These are phyloP conservation scores for Brachionus asplanchnoidis DNA, from an alignment of 1,140 invertebrate species.

Conservation along the genomic window DNA sequence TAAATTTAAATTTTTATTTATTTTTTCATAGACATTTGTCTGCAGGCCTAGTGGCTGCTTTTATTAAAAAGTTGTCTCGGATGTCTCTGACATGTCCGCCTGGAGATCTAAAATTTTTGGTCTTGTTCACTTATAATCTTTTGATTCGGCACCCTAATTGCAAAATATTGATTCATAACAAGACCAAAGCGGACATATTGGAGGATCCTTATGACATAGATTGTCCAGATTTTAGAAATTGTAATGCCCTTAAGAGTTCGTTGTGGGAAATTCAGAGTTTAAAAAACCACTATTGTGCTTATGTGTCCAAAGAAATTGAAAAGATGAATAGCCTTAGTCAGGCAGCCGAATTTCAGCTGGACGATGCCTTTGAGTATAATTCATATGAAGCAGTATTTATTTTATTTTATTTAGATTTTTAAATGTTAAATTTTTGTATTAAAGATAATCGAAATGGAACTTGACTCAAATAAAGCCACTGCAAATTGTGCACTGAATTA, in stretches of 20 bases:
- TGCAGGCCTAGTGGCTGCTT: constrained; percentile 81
- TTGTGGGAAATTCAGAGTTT: constrained; percentile 70
- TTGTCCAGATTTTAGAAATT: constrained; percentile 71
- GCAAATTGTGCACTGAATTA: constrained; percentile 26
- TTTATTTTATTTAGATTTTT: neutral
- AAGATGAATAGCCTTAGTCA: neutral
- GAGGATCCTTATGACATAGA: constrained; percentile 75
- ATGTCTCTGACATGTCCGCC: constrained; percentile 74
- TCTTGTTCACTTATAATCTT: constrained; percentile 79
- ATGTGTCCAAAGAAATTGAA: constrained; percentile 36
- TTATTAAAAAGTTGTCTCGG: constrained; percentile 79
- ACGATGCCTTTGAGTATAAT: constrained; percentile 39
- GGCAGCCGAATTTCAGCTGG: neutral
- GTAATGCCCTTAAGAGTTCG: constrained; percentile 75
- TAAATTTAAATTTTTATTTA: constrained; percentile 45
- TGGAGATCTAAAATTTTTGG: constrained; percentile 70
- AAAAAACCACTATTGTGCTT: constrained; percentile 6
- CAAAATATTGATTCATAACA: constrained; percentile 67
- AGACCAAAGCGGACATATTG: constrained; percentile 44
- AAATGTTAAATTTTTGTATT: neutral
- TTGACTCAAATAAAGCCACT: constrained; percentile 22
- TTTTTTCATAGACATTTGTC: constrained; percentile 74
- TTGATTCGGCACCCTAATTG: constrained; percentile 78
- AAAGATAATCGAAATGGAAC: neutral
- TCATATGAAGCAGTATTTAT: constrained; percentile 23